These are phyloP conservation scores for Hetaerina titia DNA, from an alignment of 2,888 invertebrate genomes.

Conservation along the genomic window DNA sequence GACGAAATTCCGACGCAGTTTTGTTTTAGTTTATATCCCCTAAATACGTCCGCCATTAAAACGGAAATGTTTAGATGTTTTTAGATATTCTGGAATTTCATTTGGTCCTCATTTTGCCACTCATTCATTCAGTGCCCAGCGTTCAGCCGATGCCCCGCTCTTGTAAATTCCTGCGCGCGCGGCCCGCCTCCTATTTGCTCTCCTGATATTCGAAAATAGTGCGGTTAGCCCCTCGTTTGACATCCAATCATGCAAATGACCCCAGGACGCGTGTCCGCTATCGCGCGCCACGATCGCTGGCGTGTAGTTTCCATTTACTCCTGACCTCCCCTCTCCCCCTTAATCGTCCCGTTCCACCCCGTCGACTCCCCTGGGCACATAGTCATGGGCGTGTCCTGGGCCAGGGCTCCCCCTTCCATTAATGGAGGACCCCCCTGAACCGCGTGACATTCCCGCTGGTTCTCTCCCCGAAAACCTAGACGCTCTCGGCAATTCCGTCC, in stretches of 20 bases:
- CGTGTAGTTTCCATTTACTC: neutral
- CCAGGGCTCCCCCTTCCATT: no score
- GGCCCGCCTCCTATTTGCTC: neutral
- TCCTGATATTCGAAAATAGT: slow-evolving; percentile 6
- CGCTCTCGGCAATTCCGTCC: neutral
- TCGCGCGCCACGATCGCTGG: neutral
- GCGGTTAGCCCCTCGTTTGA: neutral
- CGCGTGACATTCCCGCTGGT: neutral
- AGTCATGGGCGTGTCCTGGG: neutral
- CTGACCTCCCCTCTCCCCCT: neutral
- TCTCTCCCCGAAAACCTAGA: neutral
- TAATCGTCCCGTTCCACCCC: neutral
- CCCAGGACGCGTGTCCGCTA: neutral
- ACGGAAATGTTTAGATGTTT: no score
- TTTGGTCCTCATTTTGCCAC: no score
- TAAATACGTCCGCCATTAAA: no score
- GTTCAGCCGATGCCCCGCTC: neutral
- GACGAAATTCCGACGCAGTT: no score
- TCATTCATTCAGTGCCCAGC: no score
- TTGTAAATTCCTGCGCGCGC: neutral
- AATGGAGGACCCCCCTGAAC: neutral
- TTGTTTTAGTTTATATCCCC: no score
- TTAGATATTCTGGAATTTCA: no score
- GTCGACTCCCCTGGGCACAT: neutral
- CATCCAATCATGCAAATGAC: slow-evolving; percentile 10